These are phyloP conservation scores for Pedionomus torquatus DNA, from an alignment of 2,113 vertebrate genomes.

Conservation along the genomic window DNA sequence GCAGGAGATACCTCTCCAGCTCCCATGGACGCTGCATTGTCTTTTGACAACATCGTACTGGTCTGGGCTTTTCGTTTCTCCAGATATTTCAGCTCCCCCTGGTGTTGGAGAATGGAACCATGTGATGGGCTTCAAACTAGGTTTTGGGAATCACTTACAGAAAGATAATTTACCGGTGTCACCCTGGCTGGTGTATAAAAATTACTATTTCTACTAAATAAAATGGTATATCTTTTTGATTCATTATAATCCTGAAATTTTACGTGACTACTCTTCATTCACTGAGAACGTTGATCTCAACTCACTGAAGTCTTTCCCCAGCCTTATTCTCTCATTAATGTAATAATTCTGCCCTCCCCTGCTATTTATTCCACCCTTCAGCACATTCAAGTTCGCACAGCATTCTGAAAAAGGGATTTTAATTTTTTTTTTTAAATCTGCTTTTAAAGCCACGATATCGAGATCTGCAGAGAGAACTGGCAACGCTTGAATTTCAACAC, in stretches of 20 bases:
- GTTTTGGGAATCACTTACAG: neutral
- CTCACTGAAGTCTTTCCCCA: neutral
- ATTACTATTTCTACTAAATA: neutral
- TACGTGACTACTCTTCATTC: neutral
- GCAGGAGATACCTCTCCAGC: neutral
- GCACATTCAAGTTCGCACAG: neutral
- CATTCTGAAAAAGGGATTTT: neutral
- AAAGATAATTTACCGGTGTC: neutral
- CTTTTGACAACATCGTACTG: neutral
- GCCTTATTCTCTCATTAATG: neutral
- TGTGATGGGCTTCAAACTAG: neutral
- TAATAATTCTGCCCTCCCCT: neutral
- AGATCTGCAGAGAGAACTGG: neutral
- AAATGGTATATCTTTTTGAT: neutral
- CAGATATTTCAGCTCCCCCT: slow-evolving; percentile 59
- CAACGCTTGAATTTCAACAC: neutral
- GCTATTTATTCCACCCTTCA: neutral
- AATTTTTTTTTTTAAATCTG: no score
- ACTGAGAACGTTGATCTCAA: neutral
- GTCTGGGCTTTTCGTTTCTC: neutral
- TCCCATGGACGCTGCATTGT: neutral
- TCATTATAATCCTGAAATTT: neutral
- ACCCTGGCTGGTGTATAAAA: neutral
- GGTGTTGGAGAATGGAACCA: slow-evolving; percentile 25
- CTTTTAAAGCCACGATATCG: neutral